Evolutionary conservation across 2,113 vertebrate species (phyloP), one percentile per base, ranked within the genome.

Genomic region (Mustela lutreola): DNA sequence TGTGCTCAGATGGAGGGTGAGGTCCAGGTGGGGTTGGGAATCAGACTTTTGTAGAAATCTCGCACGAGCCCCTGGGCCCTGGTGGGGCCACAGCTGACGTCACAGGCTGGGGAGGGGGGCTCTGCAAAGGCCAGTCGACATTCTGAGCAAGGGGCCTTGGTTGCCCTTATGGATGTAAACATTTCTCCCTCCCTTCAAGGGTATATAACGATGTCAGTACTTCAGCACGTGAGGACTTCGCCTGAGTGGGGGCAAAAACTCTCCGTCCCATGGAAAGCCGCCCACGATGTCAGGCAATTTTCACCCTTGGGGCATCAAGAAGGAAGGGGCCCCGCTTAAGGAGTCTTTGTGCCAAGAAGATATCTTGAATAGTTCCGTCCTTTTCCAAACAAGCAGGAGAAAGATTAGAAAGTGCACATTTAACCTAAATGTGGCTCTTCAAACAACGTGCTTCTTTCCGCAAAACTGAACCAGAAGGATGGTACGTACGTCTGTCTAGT

Each of bases 61-160:
- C 1, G 4, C 45, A 15, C 4, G 18, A 67, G 53, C 16, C 45
- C 60, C 84, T 80, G 42, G 42, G 65, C 56, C 31, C 86, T 7
- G 1, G 33, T 24, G 56, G 63, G 65, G 42, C 42, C 48, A 16
- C 4, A 53, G 7, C 22, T 33, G 42, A 50, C 12, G 16, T 89
- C 24, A 58, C 22, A 12, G 71, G 16, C 53, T 0, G 16, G 53
- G 53, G 50, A 11, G 75, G 14, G 39, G 50, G 50, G 31, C 21
- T 26, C 1, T 42, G 33, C 19, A 10, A 24, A 42, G 65, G 33
- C 18, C 56, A 53, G 6, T 4, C 0, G 0, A 11, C 45, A 26
- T 63, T 83, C 70, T 36, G 67, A 67, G 50, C 11, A 28, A 21
- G 60, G 53, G 56, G 14, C 58, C n/a, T 5, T 24, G 39, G 21